Evolutionary conservation across 2,113 vertebrate species (phyloP).

Genomic region (Verasper variegatus): DNA sequence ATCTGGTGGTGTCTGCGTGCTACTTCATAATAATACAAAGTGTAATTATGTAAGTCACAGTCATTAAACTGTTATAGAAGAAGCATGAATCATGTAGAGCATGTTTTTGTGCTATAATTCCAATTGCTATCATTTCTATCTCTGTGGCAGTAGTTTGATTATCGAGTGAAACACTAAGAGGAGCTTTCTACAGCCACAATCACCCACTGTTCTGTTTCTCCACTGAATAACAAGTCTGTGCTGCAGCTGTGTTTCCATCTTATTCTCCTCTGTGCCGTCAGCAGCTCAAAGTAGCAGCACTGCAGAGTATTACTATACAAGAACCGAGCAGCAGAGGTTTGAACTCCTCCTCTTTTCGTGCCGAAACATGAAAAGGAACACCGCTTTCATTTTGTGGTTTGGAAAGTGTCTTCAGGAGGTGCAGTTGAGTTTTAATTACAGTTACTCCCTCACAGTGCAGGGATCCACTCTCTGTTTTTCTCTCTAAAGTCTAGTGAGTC

Average conservation of each 20-base stretch:
- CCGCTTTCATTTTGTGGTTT: constrained; percentile 9
- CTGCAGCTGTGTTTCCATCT: not conserved
- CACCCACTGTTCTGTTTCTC: not conserved
- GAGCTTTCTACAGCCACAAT: not conserved
- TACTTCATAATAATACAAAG: not conserved
- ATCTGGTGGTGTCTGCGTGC: not conserved
- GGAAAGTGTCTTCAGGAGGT: not conserved
- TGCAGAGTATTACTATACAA: not conserved
- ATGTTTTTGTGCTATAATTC: not conserved
- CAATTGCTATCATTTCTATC: too few relatives aligned
- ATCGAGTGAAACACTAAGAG: not conserved
- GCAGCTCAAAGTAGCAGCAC: not conserved
- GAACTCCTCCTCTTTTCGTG: constrained; percentile 1
- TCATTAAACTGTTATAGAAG: not conserved
- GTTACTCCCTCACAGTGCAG: not conserved
- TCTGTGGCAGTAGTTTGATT: not conserved
- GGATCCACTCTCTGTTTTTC: constrained; percentile 1
- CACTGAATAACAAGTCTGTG: not conserved
- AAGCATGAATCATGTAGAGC: not conserved
- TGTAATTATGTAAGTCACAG: too few relatives aligned
- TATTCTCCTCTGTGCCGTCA: not conserved
- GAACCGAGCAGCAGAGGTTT: not conserved
- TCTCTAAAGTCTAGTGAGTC: not conserved
- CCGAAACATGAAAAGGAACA: constrained; percentile 3
- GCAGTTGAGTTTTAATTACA: not conserved